Evolutionary conservation across 2,113 vertebrate genomes (phyloP).

Genomic region (Dasyurus viverrinus): DNA sequence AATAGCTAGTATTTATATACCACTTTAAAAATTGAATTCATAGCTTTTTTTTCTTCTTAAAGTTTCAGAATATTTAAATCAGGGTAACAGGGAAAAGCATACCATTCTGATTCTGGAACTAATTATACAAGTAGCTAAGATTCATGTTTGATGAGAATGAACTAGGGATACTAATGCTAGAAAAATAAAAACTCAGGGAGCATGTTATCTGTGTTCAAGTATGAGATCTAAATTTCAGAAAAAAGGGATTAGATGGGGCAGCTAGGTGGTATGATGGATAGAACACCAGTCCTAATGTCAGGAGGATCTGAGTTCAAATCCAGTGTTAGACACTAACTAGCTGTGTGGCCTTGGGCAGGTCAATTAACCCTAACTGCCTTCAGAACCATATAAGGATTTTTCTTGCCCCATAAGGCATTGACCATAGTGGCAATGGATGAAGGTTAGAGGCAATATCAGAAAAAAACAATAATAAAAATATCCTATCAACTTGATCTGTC

Average conservation of each 20-base stretch:
- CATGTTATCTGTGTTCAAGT: not conserved
- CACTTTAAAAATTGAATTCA: not conserved
- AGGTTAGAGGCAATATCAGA: not conserved
- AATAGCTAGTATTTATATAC: not conserved
- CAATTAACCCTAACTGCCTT: not conserved
- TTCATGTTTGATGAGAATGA: not conserved
- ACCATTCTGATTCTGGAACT: not conserved
- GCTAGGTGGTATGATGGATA: not conserved
- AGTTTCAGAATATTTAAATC: not conserved
- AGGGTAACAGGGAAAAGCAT: not conserved
- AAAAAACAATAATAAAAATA: not conserved
- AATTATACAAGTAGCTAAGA: not conserved
- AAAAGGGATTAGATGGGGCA: not conserved
- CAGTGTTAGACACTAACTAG: not conserved
- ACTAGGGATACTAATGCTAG: not conserved
- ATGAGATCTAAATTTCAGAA: not conserved
- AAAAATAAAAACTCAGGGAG: not conserved
- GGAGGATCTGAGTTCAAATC: not conserved
- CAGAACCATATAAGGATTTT: not conserved
- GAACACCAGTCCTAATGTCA: not conserved
- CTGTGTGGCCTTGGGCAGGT: not conserved
- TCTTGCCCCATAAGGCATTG: not conserved
- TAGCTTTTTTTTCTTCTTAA: not conserved
- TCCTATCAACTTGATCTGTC: not conserved
- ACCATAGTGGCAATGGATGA: not conserved